Evolutionary conservation across 1,140 invertebrate genomes (phyloP).

Genomic region (Hylyphantes graminicola): DNA sequence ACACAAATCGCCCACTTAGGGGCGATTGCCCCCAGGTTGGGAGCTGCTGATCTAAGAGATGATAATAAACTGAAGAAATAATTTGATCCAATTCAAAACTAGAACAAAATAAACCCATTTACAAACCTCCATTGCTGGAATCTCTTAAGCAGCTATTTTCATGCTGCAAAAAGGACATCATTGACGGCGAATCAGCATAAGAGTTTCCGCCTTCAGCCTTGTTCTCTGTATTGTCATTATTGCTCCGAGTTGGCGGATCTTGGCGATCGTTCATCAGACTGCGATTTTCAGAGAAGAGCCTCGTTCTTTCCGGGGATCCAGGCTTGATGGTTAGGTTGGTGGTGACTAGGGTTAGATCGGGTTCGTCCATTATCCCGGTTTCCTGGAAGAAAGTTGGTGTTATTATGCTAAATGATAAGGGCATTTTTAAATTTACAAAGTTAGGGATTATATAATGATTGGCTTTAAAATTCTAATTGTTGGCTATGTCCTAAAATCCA

Average conservation of each 20-base stretch:
- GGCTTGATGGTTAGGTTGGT: slow-evolving; percentile 4
- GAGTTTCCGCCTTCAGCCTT: no score
- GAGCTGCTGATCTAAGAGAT: no score
- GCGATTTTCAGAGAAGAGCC: neutral
- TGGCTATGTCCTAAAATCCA: no score
- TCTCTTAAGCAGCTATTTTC: slow-evolving; percentile 13
- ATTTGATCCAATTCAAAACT: no score
- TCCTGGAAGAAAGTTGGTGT: slow-evolving; percentile 2
- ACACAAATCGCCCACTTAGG: no score
- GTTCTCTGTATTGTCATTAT: neutral
- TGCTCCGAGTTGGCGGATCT: no score
- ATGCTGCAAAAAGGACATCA: slow-evolving; percentile 38
- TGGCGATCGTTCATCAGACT: neutral
- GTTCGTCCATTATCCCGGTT: slow-evolving; percentile 36
- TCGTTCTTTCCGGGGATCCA: slow-evolving; percentile 7
- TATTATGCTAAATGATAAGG: neutral
- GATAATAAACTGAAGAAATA: no score
- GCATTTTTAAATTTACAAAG: neutral
- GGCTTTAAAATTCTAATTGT: no score
- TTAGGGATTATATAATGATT: neutral
- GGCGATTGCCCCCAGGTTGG: no score
- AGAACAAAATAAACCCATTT: neutral
- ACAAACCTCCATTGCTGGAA: neutral
- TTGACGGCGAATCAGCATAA: slow-evolving; percentile 16
- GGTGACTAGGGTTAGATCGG: slow-evolving; percentile 17